phyloP scores from a whole-genome alignment of 1,140 invertebrate genomes.

The Bilobella aurantiaca region DNA sequence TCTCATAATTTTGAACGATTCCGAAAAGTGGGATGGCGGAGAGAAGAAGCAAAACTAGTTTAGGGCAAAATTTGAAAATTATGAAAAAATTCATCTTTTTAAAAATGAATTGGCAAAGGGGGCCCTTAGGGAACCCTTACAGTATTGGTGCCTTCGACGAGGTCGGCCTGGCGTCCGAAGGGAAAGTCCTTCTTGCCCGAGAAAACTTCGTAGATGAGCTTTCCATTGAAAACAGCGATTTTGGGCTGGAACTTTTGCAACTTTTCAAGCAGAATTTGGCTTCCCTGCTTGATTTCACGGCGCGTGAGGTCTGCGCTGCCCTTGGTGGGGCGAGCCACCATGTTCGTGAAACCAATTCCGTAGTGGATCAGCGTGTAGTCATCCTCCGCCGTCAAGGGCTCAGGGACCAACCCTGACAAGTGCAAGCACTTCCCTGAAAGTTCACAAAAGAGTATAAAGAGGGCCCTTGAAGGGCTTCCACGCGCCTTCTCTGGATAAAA shows the following conservation, averaged over 20 bases:
- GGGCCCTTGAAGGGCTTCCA: no score
- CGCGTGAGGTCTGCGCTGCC: constrained; percentile 89
- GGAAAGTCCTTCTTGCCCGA: constrained; percentile 94
- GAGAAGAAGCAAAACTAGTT: no score
- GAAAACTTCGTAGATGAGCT: constrained; percentile 95
- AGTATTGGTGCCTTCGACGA: constrained; percentile 83
- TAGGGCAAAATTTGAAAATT: no score
- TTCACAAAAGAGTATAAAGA: no score
- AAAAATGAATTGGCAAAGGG: no score
- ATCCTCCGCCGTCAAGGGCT: constrained; percentile 91
- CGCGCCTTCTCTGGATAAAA: no score
- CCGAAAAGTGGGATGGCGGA: no score
- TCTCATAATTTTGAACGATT: no score
- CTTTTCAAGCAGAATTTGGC: constrained; percentile 80
- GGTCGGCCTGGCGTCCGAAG: constrained; percentile 87
- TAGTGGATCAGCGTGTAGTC: constrained; percentile 84
- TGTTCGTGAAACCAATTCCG: constrained; percentile 96
- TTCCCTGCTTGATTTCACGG: constrained; percentile 93
- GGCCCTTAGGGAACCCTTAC: no score
- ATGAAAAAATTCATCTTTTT: no score
- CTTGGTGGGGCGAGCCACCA: constrained; percentile 87
- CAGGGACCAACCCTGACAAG: constrained; percentile 81
- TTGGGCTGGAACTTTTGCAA: constrained; percentile 84
- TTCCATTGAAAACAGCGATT: constrained; percentile 96
- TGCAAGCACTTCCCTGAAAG: constrained; percentile 85